Base-by-base conservation (phyloP, 2,113 vertebrate species). In the Anolis carolinensis region DNA sequence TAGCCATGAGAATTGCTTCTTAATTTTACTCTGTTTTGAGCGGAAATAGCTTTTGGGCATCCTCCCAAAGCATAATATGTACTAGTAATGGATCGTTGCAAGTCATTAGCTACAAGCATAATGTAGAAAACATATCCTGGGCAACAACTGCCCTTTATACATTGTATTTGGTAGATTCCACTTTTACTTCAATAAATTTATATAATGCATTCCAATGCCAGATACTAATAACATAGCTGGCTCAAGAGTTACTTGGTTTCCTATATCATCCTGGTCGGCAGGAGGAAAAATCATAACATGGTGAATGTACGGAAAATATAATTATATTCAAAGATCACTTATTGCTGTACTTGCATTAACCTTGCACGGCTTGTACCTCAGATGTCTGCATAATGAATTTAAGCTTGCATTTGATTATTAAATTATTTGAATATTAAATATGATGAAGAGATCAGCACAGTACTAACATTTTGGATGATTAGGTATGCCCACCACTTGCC, bases 321-420 rank as follows among this genome's bases (percentile, higher is more conserved):
- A 93, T 88, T 89, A 63, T 91, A 91, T 91, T 93, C 82, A 82
- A 90, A 89, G 82, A 91, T 83, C 87, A 77, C 65, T 94, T 93
- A 90, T 63, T 88, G 63, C 88, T 90, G 77, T 89, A 75, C 72
- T 92, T 89, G 87, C 89, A 91, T 91, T 92, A 93, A 92, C 89
- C 89, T 92, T 92, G 67, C 34, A 86, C 79, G 78, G 88, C 79
- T 86, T 74, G n/a, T 82, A 88, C 78, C 81, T 85, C 74, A 87
- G 88, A 91, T 91, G 81, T 88, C 92, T 87, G 4, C 90, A 86
- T 86, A 90, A 92, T 92, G 85, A 82, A 82, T 90, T 91, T 91
- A 90, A 92, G 73, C 87, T 86, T 90, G 79, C 50, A 83, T 87
- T 87, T 92, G 79, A 7, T 91, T 88, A 78, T 87, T 70, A n/a